Base-by-base conservation (phyloP, 2,113 vertebrate species). In the Echinops telfairi region DNA sequence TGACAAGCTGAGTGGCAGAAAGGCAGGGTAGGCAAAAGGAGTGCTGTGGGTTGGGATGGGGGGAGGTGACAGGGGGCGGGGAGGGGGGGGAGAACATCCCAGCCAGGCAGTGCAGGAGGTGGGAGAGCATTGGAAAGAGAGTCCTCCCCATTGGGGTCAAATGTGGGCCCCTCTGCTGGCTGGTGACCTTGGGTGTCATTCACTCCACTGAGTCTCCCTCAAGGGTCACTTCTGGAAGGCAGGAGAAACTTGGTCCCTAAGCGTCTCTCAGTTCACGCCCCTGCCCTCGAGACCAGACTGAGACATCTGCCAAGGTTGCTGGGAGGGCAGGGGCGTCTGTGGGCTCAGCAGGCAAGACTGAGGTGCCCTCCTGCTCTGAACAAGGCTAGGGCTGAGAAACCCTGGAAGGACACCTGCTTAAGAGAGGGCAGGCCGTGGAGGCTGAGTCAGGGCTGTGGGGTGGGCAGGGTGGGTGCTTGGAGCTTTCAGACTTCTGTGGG, bases 1-100 rank as follows among this genome's bases (percentile, higher is more conserved):
- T 96, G 95, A 95, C 88, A 84, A 64, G 84, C 84, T 70, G 91
- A 93, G 38, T 87, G 89, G 33, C 89, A 95, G 92, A 71, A 86
- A 95, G 81, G 80, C 1, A 53, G 71, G 43, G 88, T 83, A 89
- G 62, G 40, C 31, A 78, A 38, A 4, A 75, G 80, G 91, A 92
- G 76, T 58, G 68, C 68, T 82, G 60, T 1, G n/a, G 73, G 60
- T 19, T 62, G 60, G 60, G 60, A 62, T 62, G 58, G 86, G 47
- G 47, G 60, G 80, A 57, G 76, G 68, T 78, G 27, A 22, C 62
- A 22, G 33, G 40, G 64, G 27, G 60, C 22, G 60, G 15, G 53
- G 82, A 57, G 33, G 71, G 12, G 5, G 47, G 47, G 47, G 47
- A 40, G 33, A 57, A 62, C 57, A 12, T 22, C 53, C n/a, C 43